Base-by-base conservation (phyloP, 2,888 invertebrate species). In the Dryocosmus kuriphilus region DNA sequence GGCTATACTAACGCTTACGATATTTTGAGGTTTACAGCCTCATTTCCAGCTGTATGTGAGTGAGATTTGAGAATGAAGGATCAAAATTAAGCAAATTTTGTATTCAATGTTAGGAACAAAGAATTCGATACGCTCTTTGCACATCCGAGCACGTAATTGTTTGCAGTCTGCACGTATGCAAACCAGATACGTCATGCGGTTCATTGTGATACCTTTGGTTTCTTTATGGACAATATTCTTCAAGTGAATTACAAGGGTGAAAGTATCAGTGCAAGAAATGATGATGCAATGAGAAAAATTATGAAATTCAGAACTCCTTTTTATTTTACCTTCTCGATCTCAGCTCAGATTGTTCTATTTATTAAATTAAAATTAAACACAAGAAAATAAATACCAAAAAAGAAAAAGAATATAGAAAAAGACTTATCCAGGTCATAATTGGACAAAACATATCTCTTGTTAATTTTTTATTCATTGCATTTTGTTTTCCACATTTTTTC, bases 171-270 rank as follows among this genome's bases (percentile, higher is more conserved):
- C 19, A 19, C 8, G 46, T 67, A 67, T 74, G 76, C 74, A 82
- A 57, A 38, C 79, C 30, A 38, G 30, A 55, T 79, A 82, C 85
- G 83, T 83, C 79, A 8, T 11, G 1, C 22, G 27, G 65, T 71
- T 71, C 51, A 51, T 71, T 61, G 55, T 60, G 41, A 74, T 60
- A 60, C 24, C 2, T 22, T 61, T 60, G 32, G 55, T 32, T 60
- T 16, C 14, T 35, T 60, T 27, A 55, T 35, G 38, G 16, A 16
- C 16, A 71, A 7, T n/a, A n/a, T 71, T 7, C 55, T 30, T 71
- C 22, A 24, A 22, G 16, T 62, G n/a, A 9, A 38, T 38, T 16
- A 14, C 38, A 65, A 65, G 16, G 38, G 38, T 65, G n/a, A 65
- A 65, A 65, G 38, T 32, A n/a, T 57, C 2, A 11, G 14, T 57